Percentiles rank a stretch among this genome's conserved stretches.
These are phyloP conservation scores for Malacoraja senta DNA, from an alignment of 2,797 vertebrate genomes.

Conservation along the genomic window DNA sequence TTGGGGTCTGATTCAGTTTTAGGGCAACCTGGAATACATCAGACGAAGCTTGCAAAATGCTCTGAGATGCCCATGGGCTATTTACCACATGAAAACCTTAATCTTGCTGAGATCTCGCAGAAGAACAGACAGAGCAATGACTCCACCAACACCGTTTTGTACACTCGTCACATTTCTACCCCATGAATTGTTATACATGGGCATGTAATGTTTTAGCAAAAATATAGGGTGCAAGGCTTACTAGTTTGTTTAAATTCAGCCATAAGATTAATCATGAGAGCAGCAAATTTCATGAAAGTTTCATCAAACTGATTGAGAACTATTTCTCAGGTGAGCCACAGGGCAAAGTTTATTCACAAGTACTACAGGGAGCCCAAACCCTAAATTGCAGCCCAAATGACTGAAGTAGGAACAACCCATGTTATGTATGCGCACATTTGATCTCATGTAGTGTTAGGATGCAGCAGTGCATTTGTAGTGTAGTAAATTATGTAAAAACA, in stretches of 20 bases:
- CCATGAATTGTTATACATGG: background rate
- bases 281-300: background rate
- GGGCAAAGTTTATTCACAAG: background rate
- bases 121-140: background rate
- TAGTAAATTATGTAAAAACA: background rate
- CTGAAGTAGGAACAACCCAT: background rate
- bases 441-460: background rate
- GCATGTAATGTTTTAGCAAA: background rate
- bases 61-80: background rate
- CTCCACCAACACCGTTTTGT: background rate
- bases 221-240: background rate
- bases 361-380: background rate
- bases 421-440: background rate
- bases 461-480: background rate
- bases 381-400: background rate
- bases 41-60: background rate
- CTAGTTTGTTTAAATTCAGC: background rate
- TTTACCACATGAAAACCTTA: too few relatives aligned
- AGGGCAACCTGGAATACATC: background rate
- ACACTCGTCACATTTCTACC: background rate
- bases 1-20: background rate
- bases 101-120: background rate
- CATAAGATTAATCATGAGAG: background rate
- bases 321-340: background rate
- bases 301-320: background rate